A percentile compares a stretch with the other conserved stretches of the same genome.
These are phyloP conservation scores for Phengaris alcon DNA, from an alignment of 2,888 invertebrate species.

Conservation along the genomic window DNA sequence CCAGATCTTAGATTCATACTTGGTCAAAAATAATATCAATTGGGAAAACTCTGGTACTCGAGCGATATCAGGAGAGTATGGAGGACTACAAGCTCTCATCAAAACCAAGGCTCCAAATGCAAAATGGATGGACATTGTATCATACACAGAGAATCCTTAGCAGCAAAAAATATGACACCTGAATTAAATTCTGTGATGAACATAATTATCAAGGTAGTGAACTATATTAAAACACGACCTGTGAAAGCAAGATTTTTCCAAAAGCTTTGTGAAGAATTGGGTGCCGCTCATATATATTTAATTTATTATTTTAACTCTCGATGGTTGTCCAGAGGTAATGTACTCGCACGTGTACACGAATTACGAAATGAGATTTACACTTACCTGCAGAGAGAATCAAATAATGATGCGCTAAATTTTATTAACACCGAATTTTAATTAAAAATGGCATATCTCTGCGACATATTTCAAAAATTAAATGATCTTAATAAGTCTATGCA, in stretches of 20 bases:
- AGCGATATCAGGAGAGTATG: conserved; percentile 34
- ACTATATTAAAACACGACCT: conserved; percentile 26
- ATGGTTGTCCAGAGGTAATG: no score
- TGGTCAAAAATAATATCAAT: neutral
- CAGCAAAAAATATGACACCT: conserved; percentile 33
- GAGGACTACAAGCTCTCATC: conserved; percentile 34
- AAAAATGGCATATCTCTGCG: no score
- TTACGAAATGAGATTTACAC: no score
- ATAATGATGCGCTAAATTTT: no score
- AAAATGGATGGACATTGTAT: conserved; percentile 36
- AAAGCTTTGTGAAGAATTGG: conserved; percentile 28
- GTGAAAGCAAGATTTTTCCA: conserved; percentile 31
- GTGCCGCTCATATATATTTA: conserved; percentile 2
- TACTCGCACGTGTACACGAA: no score
- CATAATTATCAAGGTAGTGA: conserved; percentile 33
- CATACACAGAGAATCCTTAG: conserved; percentile 36
- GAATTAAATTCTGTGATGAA: conserved; percentile 33
- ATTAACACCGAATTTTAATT: no score
- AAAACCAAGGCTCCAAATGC: conserved; percentile 33
- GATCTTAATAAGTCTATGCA: conserved; percentile 28
- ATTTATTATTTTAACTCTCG: no score
- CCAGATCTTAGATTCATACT: conserved; percentile 1
- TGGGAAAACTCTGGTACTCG: conserved; percentile 26
- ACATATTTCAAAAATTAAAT: no score
- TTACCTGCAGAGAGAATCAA: no score